phyloP scores from a whole-genome alignment of 2,797 vertebrate species.

The Lepilemur ruficaudatus region DNA sequence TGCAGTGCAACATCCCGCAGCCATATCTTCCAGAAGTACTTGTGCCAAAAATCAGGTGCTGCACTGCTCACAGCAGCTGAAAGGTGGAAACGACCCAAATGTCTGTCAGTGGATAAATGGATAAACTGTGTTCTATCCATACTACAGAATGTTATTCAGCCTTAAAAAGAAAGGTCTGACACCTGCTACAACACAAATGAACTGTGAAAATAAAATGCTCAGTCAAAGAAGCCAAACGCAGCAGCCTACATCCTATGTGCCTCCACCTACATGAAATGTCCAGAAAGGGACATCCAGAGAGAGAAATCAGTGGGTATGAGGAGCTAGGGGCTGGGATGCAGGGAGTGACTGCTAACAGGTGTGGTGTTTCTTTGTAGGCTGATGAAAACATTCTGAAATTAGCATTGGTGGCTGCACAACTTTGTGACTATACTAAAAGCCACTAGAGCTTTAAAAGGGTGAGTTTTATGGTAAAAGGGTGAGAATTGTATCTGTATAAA shows the following conservation, averaged over 20 bases:
- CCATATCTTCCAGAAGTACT: neutral
- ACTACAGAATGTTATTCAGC: neutral
- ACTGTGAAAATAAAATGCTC: fast-evolving
- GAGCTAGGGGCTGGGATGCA: too few relatives aligned
- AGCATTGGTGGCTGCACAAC: fast-evolving
- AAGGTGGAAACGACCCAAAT: fast-evolving
- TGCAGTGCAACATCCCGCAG: too few relatives aligned
- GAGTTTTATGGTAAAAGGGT: neutral
- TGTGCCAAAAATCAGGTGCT: neutral
- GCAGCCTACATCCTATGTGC: fast-evolving
- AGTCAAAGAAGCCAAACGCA: neutral
- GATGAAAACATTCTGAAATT: neutral
- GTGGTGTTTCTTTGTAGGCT: fast-evolving
- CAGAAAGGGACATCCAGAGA: neutral
- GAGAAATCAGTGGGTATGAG: fast-evolving
- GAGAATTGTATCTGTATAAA: neutral
- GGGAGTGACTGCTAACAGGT: fast-evolving
- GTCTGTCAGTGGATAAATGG: fast-evolving
- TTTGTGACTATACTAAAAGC: neutral
- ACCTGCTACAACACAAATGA: fast-evolving
- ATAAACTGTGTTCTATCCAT: neutral
- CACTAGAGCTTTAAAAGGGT: too few relatives aligned
- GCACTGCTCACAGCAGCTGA: fast-evolving
- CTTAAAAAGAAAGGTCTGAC: neutral
- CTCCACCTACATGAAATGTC: fast-evolving